These are phyloP conservation scores for Stenotaenia linearis DNA, from an alignment of 2,888 invertebrate species.

Conservation along the genomic window DNA sequence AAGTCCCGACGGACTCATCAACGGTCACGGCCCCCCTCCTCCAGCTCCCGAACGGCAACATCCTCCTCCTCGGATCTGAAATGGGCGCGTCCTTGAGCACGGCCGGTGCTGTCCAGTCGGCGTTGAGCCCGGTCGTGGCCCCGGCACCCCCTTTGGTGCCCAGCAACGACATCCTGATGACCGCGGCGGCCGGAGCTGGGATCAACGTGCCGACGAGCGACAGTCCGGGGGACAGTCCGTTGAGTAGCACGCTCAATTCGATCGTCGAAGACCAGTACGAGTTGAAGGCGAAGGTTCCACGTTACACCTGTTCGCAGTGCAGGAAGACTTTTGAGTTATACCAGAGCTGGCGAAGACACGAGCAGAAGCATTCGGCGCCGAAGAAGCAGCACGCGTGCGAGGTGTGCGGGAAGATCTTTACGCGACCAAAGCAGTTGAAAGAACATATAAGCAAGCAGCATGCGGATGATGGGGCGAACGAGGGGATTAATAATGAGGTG, in stretches of 20 bases:
- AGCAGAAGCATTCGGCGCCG: neutral
- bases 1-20: neutral
- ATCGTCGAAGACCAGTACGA: neutral
- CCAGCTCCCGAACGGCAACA: conserved; percentile 28
- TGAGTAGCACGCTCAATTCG: neutral
- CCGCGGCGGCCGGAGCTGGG: conserved; percentile 8
- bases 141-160: neutral
- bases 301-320: conserved; percentile 26
- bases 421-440: conserved; percentile 28
- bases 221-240: neutral
- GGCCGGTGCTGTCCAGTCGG: neutral
- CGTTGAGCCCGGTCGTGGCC: neutral
- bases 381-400: conserved; percentile 29
- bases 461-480: neutral
- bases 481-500: neutral
- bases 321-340: conserved; percentile 21
- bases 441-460: conserved; percentile 15
- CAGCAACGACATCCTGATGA: conserved; percentile 15
- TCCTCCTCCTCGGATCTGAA: conserved; percentile 9
- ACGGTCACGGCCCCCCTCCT: neutral
- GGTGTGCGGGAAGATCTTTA: neutral
- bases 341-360: conserved; percentile 26
- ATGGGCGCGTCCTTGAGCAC: neutral
- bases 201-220: neutral
- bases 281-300: conserved; percentile 9